These are phyloP conservation scores for Rhinoderma darwinii DNA, from an alignment of 2,113 vertebrate species.

Conservation along the genomic window DNA sequence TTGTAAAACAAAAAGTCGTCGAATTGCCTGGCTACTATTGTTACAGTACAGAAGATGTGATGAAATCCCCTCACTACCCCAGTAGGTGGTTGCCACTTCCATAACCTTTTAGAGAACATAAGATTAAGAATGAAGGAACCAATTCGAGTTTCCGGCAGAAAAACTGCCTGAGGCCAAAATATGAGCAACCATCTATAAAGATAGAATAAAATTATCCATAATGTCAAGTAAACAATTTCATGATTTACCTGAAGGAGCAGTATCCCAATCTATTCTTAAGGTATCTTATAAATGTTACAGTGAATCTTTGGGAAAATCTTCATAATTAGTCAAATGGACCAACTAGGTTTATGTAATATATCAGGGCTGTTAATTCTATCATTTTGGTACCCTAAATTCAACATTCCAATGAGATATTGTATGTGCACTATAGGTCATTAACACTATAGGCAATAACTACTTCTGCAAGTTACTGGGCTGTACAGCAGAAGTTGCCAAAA, in stretches of 20 bases:
- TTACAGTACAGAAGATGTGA: not conserved
- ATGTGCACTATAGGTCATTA: no score
- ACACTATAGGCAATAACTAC: no score
- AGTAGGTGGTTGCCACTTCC: not conserved
- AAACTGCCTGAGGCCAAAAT: not conserved
- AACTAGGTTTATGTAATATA: not conserved
- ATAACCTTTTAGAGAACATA: not conserved
- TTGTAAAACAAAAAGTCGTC: not conserved
- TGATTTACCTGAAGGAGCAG: not conserved
- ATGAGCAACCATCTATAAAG: not conserved
- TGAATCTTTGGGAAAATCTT: not conserved
- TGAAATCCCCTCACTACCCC: not conserved
- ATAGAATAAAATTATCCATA: not conserved
- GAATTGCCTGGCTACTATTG: not conserved
- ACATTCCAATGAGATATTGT: no score
- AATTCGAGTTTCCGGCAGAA: conserved; percentile 4
- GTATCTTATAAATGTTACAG: not conserved
- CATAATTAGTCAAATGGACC: not conserved
- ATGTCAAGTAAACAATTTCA: not conserved
- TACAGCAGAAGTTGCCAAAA: no score
- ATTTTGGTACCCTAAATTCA: not conserved
- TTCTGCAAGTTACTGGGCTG: no score
- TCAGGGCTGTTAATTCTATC: not conserved
- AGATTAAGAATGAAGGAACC: not conserved
- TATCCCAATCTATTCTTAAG: not conserved